Evolutionary conservation across 37 sponge, comb jelly and placozoan species (phyloP).

Genomic region (Crambe crambe): DNA sequence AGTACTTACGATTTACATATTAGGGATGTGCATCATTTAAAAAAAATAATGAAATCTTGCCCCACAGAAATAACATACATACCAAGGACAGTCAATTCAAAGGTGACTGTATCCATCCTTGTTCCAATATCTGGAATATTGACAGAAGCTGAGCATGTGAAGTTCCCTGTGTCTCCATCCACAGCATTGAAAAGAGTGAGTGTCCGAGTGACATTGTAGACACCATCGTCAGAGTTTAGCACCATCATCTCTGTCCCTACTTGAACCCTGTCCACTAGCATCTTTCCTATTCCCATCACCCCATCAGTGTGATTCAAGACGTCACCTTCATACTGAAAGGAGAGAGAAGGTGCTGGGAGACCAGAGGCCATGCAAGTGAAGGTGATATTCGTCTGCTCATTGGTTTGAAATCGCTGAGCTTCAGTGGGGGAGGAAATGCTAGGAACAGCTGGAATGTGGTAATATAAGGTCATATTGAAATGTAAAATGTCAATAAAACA

Average conservation of each 20-base stretch:
- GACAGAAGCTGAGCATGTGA: slow-evolving; percentile 43
- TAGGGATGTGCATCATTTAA: too few relatives aligned
- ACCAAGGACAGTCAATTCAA: slow-evolving; percentile 49
- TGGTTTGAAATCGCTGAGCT: not conserved
- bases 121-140: not conserved
- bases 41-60: too few relatives aligned
- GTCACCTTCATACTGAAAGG: slow-evolving; percentile 20
- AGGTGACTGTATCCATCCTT: not conserved
- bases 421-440: not conserved
- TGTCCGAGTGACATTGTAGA: slow-evolving; percentile 15
- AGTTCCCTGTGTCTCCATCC: slow-evolving; percentile 41
- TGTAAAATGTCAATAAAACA: too few relatives aligned
- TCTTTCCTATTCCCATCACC: not conserved
- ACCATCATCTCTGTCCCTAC: not conserved
- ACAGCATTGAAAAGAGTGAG: slow-evolving; percentile 28
- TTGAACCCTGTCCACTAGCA: not conserved
- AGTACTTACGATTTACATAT: too few relatives aligned
- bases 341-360: slow-evolving; percentile 61
- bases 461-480: not conserved
- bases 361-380: slow-evolving; percentile 62
- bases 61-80: not conserved
- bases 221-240: not conserved
- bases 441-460: slow-evolving; percentile 1
- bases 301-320: not conserved
- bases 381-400: slow-evolving; percentile 27